These are phyloP conservation scores for Ibycter americanus DNA, from an alignment of 2,797 vertebrate genomes.

Conservation along the genomic window DNA sequence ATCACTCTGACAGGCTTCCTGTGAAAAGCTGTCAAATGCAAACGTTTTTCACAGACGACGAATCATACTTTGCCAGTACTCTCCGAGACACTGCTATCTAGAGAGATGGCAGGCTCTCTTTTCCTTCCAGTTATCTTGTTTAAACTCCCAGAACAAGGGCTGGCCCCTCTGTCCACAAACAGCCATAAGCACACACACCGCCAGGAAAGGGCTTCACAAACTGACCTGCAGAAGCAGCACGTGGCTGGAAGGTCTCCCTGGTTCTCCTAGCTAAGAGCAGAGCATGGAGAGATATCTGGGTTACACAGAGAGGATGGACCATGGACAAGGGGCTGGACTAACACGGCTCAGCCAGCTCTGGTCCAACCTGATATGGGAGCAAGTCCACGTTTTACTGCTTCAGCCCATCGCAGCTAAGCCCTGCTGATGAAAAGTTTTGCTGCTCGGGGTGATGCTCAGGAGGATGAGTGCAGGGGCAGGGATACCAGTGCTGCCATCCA, in stretches of 20 bases:
- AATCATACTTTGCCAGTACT: constrained; percentile 35
- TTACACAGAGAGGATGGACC: rapidly evolving
- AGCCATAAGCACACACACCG: not conserved
- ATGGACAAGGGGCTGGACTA: not conserved
- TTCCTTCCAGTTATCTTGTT: constrained; percentile 10
- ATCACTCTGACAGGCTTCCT: constrained; percentile 66
- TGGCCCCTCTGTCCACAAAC: not conserved
- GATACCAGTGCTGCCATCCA: rapidly evolving
- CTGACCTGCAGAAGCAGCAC: rapidly evolving
- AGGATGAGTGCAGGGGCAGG: rapidly evolving
- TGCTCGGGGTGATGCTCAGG: not conserved
- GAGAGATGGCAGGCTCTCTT: not conserved
- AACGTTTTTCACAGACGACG: constrained; percentile 53
- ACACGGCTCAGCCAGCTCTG: not conserved
- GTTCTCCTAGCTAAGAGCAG: not conserved
- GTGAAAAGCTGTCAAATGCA: constrained; percentile 56
- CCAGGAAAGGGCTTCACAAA: not conserved
- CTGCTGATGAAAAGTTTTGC: not conserved
- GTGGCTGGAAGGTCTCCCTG: not conserved
- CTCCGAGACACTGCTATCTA: not conserved
- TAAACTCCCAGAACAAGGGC: not conserved
- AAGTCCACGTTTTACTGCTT: not conserved
- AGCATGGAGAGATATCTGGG: not conserved
- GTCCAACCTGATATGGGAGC: not conserved
- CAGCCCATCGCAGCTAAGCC: not conserved